Evolutionary conservation across 2,113 vertebrate genomes (phyloP), one percentile per base, ranked within the genome.

Genomic region (Miniopterus natalensis): DNA sequence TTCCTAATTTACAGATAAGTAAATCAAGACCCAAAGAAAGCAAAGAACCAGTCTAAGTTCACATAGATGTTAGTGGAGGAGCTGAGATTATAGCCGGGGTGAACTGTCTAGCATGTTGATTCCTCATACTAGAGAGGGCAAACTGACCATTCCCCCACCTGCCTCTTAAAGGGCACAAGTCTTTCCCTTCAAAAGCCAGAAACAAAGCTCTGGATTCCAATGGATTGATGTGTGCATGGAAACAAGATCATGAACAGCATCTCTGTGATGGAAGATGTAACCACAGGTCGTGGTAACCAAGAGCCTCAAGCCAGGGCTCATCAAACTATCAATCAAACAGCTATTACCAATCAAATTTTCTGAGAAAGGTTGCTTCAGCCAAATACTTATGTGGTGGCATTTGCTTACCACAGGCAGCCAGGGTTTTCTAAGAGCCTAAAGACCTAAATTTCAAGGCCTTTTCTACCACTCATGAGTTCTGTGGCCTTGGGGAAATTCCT

Each of bases 121-220:
- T 78, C 15, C 21, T 31, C 36, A 9, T 21, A 74, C 17, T 12
- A 45, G 40, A 47, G 75, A 96, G 45, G 21, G 23, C 13, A 84
- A 70, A 74, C 0, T 45, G 27, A 36, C 6, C 20, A 4, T n/a
- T 47, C 21, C 47, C 11, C 8, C 40, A 12, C 12, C 40, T 8
- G 59, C 42, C 59, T 68, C 83, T 84, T 29, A 23, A 84, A 31
- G 25, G 10, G 63, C 27, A 85, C 55, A 87, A 36, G 0, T 51
- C 25, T 5, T 78, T 91, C 29, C 14, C 36, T 86, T 40, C 15
- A 65, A 92, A 91, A 88, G 36, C 21, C 55, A 95, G 87, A 89
- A 95, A 42, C 0, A 42, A 96, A 90, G 49, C 79, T 90, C 12
- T 79, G 61, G 42, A 70, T 90, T 84, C 66, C 27, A 47, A 53